These are phyloP conservation scores for Orientallactaga sibirica DNA, from an alignment of 2,797 vertebrate species.

Conservation along the genomic window DNA sequence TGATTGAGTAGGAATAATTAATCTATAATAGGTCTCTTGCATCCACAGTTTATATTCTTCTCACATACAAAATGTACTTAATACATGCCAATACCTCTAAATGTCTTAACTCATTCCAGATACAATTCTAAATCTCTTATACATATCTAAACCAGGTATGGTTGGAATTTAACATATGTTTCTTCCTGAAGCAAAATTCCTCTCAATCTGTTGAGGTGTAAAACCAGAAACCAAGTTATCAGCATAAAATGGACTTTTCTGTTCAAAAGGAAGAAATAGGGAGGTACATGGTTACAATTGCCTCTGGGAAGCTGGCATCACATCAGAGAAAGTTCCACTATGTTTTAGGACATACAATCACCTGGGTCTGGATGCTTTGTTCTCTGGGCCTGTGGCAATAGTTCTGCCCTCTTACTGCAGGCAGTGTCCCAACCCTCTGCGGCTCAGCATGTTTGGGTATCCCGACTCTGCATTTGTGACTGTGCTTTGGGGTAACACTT, in stretches of 20 bases:
- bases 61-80: background rate
- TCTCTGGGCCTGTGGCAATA: background rate
- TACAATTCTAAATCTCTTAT: conserved; percentile 1
- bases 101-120: background rate
- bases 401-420: background rate
- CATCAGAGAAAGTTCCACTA: background rate
- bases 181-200: background rate
- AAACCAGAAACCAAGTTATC: background rate
- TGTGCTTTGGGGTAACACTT: background rate
- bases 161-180: background rate
- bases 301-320: background rate
- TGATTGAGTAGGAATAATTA: background rate
- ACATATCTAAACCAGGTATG: conserved; percentile 1
- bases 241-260: background rate
- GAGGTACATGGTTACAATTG: background rate
- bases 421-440: background rate
- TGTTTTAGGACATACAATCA: background rate
- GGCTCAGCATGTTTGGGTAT: background rate
- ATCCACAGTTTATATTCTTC: background rate
- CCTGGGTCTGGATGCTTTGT: background rate
- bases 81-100: background rate
- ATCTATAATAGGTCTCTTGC: background rate
- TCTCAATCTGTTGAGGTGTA: background rate
- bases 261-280: background rate
- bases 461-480: background rate